phyloP scores from a whole-genome alignment of 2,113 vertebrate genomes.

The Phalacrocorax aristotelis region DNA sequence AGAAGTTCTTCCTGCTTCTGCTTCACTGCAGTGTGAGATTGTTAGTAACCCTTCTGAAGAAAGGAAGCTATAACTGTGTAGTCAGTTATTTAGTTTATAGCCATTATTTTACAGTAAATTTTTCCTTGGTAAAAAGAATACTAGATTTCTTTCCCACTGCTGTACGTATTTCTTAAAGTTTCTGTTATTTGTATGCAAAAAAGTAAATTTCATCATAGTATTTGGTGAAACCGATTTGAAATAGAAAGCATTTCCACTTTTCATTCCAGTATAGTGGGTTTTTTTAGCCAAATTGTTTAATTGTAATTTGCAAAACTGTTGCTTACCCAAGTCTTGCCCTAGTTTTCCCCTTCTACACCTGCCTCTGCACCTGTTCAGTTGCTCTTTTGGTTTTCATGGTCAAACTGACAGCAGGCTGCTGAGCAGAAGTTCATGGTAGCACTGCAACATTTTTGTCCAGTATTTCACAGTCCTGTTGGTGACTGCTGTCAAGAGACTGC shows the following conservation, averaged over 20 bases:
- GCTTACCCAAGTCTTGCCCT: background rate
- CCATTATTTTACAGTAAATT: background rate
- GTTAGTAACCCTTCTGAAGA: background rate
- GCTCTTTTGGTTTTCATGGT: background rate
- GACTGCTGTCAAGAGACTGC: background rate
- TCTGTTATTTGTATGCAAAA: background rate
- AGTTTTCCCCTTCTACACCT: background rate
- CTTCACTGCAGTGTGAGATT: background rate
- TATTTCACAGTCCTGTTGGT: background rate
- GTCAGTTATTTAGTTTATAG: background rate
- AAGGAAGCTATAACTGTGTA: background rate
- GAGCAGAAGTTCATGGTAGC: background rate
- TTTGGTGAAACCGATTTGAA: background rate
- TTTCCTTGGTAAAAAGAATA: background rate
- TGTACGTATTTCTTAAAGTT: background rate
- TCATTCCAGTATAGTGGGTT: rapidly evolving
- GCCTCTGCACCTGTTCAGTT: background rate
- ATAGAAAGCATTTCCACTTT: background rate
- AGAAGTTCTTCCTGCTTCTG: background rate
- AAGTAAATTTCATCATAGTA: background rate
- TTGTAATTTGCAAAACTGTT: background rate
- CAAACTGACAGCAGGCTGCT: background rate
- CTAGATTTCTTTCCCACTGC: background rate
- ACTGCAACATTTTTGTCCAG: background rate
- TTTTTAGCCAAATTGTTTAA: background rate